phyloP scores from a whole-genome alignment of 2,888 invertebrate species.

The Catocala fraxini region DNA sequence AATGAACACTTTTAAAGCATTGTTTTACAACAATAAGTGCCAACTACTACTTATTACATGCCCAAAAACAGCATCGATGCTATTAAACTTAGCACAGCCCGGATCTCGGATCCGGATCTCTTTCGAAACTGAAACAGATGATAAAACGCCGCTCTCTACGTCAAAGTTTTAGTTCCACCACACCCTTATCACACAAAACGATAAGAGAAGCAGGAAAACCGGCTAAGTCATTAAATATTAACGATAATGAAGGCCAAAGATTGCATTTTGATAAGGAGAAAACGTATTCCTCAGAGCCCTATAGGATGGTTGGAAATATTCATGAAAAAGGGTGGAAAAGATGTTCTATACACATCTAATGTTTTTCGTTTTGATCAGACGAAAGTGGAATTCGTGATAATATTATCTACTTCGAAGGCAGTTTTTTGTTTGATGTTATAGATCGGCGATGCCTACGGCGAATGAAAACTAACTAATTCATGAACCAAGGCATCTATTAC shows the following conservation, averaged over 20 bases:
- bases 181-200: background rate
- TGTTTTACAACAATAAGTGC: too few relatives aligned
- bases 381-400: slow-evolving; percentile 7
- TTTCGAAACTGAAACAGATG: too few relatives aligned
- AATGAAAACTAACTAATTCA: background rate
- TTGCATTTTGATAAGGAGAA: slow-evolving; percentile 25
- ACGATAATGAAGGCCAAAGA: slow-evolving; percentile 27
- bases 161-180: background rate
- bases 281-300: background rate
- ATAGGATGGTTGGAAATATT: slow-evolving; percentile 12
- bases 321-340: slow-evolving; percentile 13
- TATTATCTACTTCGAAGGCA: background rate
- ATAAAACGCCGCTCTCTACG: too few relatives aligned
- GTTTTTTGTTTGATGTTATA: background rate
- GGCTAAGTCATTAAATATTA: slow-evolving; percentile 29
- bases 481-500: too few relatives aligned
- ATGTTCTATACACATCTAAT: slow-evolving; percentile 2
- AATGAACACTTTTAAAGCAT: too few relatives aligned
- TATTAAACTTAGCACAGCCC: too few relatives aligned
- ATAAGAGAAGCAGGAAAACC: slow-evolving; percentile 1
- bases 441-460: background rate
- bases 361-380: slow-evolving; percentile 13
- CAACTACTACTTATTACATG: too few relatives aligned
- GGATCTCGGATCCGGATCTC: too few relatives aligned
- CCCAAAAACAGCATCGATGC: too few relatives aligned